Evolutionary conservation across 2,113 vertebrate genomes (phyloP), one percentile per base, ranked within the genome.

Genomic region (Heliornis fulica): DNA sequence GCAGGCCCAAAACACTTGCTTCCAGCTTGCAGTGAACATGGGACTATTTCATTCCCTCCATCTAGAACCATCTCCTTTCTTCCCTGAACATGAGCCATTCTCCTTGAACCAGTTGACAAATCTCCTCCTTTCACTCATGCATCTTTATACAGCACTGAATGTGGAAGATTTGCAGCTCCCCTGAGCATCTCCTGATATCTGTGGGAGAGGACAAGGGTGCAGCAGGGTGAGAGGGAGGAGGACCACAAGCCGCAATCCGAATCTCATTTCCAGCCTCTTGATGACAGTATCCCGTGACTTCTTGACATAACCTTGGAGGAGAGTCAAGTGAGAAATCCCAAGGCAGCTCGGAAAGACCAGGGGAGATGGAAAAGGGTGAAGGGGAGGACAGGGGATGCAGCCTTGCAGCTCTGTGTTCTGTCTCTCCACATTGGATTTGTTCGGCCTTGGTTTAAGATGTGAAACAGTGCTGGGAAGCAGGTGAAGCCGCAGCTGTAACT

Each of bases 261-360:
- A 78, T 31, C 46, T 15, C 19, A 48, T 87, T 90, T 78, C 74
- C 78, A 78, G 12, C 23, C 16, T 40, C 64, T 87, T 70, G 40
- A 72, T 77, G 88, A n/a, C 65, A 36, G 46, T n/a, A 74, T 61
- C 46, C 50, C 4, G 0, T 45, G 46, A 66, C 56, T 90, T 87
- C 69, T 84, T 89, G 88, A 66, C 74, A 78, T n/a, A 87, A 63
- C 46, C 69, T 85, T 82, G 90, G 94, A 89, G n/a, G 31, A 86
- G 80, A 95, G 36, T 65, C 83, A 90, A 86, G 68, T 0, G 18
- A 94, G 86, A 84, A 83, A 69, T 40, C 79, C 86, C 53, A 63
- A 53, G 71, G 79, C 79, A 86, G 57, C 43, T 56, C 7, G 1
- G 9, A 40, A n/a, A 25, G 2, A 0, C 36, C 1, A 8, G 20